Base-by-base conservation (phyloP, 2,113 vertebrate genomes). In the Sebastes fasciatus region DNA sequence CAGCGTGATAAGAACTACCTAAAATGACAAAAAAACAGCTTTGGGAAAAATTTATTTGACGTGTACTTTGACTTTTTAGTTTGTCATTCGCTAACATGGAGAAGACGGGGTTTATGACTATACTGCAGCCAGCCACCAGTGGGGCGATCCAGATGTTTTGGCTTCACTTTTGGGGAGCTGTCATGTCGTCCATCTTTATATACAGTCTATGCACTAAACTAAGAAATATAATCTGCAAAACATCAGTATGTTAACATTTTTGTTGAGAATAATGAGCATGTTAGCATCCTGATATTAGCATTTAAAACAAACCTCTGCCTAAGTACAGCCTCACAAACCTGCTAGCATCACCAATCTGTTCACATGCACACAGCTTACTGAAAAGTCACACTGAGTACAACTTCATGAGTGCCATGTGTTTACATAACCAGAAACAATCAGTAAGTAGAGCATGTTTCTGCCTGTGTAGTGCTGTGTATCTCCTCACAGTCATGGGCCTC, bases 401-500 rank as follows among this genome's bases (percentile, higher is more conserved):
- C 26, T 63, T 42, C 4, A 17, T 4, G 7, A 42, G 40, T 57
- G 55, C 11, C 6, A 34, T 45, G 11, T 19, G 11, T 46, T 21
- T 19, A 4, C 19, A 65, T 12, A n/a, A 65, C 8, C 46, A 17
- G 4, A 12, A 26, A 34, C 40, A 43, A 52, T 52, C 10, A 16
- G 16, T 13, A 8, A 49, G 64, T 57, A 0, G 2, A 52, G 6
- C 7, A 40, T 45, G 8, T 10, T 42, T 42, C 19, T 64, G 55
- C 5, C 10, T 45, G 7, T 40, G 54, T 60, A 7, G 4, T 43
- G 12, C 2, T 21, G 46, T 12, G 0, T 16, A 5, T 74, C 8
- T 68, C 4, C 95, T 96, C 86, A 99, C 98, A 19, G 34, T 97
- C 94, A 1, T 96, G 89, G 7, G 97, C 96, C 90, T 96, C 94